Evolutionary conservation across 2,888 invertebrate species (phyloP).

Genomic region (Miltochrista miniata): DNA sequence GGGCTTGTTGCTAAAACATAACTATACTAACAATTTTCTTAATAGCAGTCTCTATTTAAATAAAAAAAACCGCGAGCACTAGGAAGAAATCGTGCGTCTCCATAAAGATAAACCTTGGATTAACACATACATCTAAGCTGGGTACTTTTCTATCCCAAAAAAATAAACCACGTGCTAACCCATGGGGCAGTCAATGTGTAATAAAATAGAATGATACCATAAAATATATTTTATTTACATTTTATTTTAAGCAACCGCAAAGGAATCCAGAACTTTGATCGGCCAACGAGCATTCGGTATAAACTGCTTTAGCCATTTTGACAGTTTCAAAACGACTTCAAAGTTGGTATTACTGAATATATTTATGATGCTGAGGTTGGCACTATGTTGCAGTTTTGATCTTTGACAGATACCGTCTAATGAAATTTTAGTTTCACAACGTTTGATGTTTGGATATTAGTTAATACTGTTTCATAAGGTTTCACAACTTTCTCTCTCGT

Average conservation of each 20-base stretch:
- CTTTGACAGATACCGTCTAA: background rate
- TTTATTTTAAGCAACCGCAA: conserved; percentile 27
- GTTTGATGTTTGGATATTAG: conserved; percentile 9
- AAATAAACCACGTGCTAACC: background rate
- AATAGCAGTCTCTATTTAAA: too few relatives aligned
- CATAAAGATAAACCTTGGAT: background rate
- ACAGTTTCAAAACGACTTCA: conserved; percentile 51
- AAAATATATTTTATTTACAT: conserved; percentile 18
- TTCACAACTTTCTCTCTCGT: background rate
- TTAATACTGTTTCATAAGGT: conserved; percentile 6
- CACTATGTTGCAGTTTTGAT: conserved; percentile 6
- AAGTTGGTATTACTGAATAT: conserved; percentile 29
- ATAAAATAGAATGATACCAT: conserved; percentile 16
- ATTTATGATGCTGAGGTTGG: conserved; percentile 20
- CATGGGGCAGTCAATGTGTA: background rate
- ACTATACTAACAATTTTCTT: too few relatives aligned
- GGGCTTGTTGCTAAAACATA: too few relatives aligned
- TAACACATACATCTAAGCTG: background rate
- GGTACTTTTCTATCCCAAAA: background rate
- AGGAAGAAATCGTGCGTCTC: too few relatives aligned
- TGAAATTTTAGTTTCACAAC: conserved; percentile 5
- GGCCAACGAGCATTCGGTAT: conserved; percentile 45
- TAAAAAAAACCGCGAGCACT: too few relatives aligned
- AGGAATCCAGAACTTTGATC: conserved; percentile 56
- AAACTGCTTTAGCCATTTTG: conserved; percentile 62